Evolutionary conservation across 2,797 vertebrate species (phyloP), one percentile per base, ranked within the genome.

Genomic region (Holocentrus rufus): DNA sequence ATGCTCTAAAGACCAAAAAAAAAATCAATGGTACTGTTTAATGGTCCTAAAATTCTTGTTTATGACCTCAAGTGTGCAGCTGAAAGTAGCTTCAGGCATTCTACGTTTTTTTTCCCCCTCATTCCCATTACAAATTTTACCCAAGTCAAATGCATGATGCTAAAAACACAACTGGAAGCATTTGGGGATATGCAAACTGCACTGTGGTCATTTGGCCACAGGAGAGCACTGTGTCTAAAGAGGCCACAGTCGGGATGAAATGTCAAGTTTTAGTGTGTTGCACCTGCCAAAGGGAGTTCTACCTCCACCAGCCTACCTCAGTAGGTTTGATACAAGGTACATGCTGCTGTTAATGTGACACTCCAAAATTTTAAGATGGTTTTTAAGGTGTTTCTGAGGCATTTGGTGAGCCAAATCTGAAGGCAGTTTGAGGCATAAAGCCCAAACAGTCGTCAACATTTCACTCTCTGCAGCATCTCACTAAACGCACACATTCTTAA

Each of bases 221-320:
- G 61, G 89, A 81, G 88, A 69, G 87, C 85, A 86, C 77, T 77
- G 70, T 85, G 72, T 68, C 42, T 83, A 36, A 79, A 68, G 72
- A 77, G 58, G 53, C 50, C 57, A 27, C 22, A 17, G 50, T 53
- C 60, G 7, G 15, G 47, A 61, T 31, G 42, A 64, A 18, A 66
- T 60, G 49, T 76, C 58, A 13, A 1, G 7, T 54, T 69, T 73
- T 34, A 39, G 25, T 20, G 23, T 42, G 9, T 75, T 68, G 63
- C 7, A 50, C 22, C 52, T 27, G 25, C 54, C 25, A 30, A 56
- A 17, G n/a, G 11, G 11, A n/a, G n/a, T 77, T 71, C 64, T 18
- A 63, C 50, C 65, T 64, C 71, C 22, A 39, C 36, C 7, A 39
- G 1, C 36, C 36, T 8, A 10, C 36, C 36, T 44, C 42, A 15